Conservation (phyloP, 2,888 invertebrate species). For the Heliconius ismenius region DNA sequence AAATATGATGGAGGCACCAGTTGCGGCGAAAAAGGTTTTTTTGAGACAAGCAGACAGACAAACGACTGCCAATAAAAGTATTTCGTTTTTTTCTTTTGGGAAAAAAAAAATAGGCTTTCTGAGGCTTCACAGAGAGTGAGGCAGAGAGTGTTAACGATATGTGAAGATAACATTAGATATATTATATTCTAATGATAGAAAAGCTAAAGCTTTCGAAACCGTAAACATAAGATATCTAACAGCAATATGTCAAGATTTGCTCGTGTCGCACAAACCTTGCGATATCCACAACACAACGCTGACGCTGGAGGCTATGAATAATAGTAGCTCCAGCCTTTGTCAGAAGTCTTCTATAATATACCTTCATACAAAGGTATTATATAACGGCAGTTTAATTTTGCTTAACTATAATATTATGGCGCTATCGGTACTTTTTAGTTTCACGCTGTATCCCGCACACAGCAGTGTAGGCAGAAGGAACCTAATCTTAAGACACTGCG, state of each 20-base stretch:
- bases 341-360: not conserved
- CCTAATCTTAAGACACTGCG: too few species aligned
- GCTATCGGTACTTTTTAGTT: too few species aligned
- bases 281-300: slow-evolving; percentile 9
- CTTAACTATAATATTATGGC: too few species aligned
- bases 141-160: not conserved
- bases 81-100: too few species aligned
- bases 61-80: too few species aligned
- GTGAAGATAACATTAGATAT: too few species aligned
- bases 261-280: slow-evolving; percentile 16
- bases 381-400: too few species aligned
- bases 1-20: not conserved
- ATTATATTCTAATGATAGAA: too few species aligned
- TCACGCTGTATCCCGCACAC: too few species aligned
- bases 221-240: not conserved
- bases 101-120: not conserved
- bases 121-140: not conserved
- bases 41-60: too few species aligned
- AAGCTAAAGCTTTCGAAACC: not conserved
- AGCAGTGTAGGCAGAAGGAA: too few species aligned
- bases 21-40: too few species aligned
- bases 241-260: slow-evolving; percentile 19
- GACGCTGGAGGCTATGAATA: slow-evolving; percentile 9
- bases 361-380: not conserved
- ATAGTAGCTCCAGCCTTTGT: slow-evolving; percentile 7